Percentiles rank a stretch among this genome's conserved stretches.
phyloP scores from a whole-genome alignment of 2,888 invertebrate species.

The Thysanoteuthis rhombus region DNA sequence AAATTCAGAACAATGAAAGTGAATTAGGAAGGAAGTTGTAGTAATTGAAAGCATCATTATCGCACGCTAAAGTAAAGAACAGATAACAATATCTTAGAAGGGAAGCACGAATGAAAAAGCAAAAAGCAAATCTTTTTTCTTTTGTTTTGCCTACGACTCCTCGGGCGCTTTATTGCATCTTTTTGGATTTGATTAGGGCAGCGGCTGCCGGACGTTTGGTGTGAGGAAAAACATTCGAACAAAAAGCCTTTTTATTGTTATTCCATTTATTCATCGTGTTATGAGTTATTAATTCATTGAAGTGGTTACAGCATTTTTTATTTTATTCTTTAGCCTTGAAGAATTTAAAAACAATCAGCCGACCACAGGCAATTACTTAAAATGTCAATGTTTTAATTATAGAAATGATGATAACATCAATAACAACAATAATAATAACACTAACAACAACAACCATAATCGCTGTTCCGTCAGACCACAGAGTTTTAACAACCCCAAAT shows the following conservation, averaged over 20 bases:
- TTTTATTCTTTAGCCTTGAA: background rate
- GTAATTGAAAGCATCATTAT: background rate
- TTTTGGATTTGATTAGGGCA: background rate
- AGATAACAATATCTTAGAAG: background rate
- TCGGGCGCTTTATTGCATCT: background rate
- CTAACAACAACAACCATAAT: too few species aligned
- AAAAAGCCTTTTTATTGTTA: background rate
- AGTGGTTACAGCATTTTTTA: background rate
- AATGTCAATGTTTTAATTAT: background rate
- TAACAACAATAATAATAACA: too few species aligned
- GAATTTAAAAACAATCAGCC: background rate
- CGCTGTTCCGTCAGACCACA: too few species aligned
- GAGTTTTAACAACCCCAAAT: too few species aligned
- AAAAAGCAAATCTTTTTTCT: background rate
- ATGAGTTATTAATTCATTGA: too few species aligned
- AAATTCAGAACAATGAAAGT: background rate
- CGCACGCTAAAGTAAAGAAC: background rate
- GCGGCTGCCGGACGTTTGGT: too few species aligned
- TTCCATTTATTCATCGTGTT: background rate
- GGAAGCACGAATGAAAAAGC: background rate
- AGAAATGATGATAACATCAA: too few species aligned
- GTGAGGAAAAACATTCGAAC: background rate
- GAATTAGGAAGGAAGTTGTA: constrained; percentile 12
- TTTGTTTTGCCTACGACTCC: background rate
- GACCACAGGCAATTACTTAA: background rate